Evolutionary conservation across 1,140 invertebrate genomes (phyloP).

Genomic region (Cyphomyrmex costatus): DNA sequence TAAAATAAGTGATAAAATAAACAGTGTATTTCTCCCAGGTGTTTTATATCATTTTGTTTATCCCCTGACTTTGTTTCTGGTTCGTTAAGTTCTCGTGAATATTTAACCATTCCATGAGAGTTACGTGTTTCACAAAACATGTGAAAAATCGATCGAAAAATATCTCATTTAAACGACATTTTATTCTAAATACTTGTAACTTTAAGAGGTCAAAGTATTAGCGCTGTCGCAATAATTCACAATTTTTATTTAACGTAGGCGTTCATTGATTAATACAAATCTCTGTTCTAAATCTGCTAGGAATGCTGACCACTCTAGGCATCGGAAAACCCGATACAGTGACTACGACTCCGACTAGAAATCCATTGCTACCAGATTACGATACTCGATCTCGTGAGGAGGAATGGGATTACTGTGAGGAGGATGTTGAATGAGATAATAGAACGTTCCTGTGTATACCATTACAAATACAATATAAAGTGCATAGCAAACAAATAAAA

Average conservation of each 20-base stretch:
- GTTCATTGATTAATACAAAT: slow-evolving; percentile 20
- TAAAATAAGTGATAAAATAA: no score
- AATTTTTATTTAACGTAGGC: background rate
- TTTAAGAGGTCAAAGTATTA: background rate
- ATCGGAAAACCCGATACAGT: background rate
- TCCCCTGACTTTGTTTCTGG: background rate
- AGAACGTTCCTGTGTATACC: background rate
- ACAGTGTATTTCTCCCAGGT: no score
- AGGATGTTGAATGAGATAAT: slow-evolving; percentile 25
- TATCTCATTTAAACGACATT: background rate
- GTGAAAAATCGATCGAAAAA: background rate
- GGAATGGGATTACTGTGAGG: slow-evolving; percentile 37
- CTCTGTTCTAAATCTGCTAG: slow-evolving; percentile 20
- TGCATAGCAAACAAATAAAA: slow-evolving; percentile 17
- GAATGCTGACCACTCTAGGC: slow-evolving; percentile 8
- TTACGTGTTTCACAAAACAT: background rate
- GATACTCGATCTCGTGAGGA: slow-evolving; percentile 2
- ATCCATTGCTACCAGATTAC: background rate
- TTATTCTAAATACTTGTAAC: background rate
- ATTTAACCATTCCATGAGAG: background rate
- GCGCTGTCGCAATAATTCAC: background rate
- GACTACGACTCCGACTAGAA: background rate
- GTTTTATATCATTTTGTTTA: no score
- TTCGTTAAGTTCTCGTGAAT: background rate
- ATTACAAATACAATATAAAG: slow-evolving; percentile 4